A percentile compares a stretch with the other conserved stretches of the same genome.
These are phyloP conservation scores for Agrochola lychnidis DNA, from an alignment of 2,888 invertebrate species.

Conservation along the genomic window DNA sequence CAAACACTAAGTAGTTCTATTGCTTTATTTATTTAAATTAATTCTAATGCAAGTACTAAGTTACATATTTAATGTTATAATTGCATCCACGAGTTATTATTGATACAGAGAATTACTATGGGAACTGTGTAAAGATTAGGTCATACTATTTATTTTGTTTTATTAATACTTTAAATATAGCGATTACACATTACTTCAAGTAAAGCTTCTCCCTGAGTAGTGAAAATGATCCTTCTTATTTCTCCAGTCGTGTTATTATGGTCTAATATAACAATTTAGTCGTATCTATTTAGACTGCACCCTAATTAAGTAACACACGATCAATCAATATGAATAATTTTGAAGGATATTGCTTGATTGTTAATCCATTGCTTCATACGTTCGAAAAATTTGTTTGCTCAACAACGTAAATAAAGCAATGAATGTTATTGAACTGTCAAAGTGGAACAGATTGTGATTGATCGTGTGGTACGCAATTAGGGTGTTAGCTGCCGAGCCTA, in stretches of 20 bases:
- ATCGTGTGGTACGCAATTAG: too few relatives aligned
- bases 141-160: neutral
- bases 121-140: neutral
- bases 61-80: constrained; percentile 37
- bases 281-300: neutral
- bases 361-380: too few relatives aligned
- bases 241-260: neutral
- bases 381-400: too few relatives aligned
- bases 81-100: constrained; percentile 7
- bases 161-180: neutral
- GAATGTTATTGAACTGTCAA: too few relatives aligned
- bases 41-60: constrained; percentile 26
- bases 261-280: neutral
- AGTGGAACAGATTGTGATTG: too few relatives aligned
- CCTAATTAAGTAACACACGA: too few relatives aligned
- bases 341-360: too few relatives aligned
- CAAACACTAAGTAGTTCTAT: neutral
- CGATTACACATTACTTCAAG: neutral
- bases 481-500: neutral
- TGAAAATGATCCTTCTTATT: neutral
- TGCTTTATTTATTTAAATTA: constrained; percentile 35
- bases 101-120: neutral
- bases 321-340: too few relatives aligned
- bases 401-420: too few relatives aligned
- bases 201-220: neutral